Evolutionary conservation across 2,888 invertebrate genomes (phyloP).

Genomic region (Pachydiplax longipennis): DNA sequence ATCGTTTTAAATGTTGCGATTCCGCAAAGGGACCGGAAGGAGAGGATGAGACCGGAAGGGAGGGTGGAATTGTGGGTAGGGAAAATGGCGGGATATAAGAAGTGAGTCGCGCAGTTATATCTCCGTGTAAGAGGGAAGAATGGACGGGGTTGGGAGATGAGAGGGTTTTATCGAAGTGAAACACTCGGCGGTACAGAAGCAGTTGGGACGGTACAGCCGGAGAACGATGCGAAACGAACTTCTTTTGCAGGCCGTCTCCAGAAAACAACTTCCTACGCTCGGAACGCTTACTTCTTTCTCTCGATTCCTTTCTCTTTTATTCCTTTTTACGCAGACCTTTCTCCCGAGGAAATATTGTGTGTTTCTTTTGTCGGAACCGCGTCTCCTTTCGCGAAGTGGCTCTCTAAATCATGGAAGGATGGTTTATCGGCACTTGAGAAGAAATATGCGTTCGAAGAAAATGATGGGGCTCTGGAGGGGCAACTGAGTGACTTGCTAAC

Average conservation of each 20-base stretch:
- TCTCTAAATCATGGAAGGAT: background rate
- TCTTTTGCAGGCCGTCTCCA: background rate
- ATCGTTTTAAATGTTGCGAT: too few species aligned
- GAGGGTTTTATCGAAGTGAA: constrained; percentile 15
- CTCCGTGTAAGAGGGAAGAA: background rate
- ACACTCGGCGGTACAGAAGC: background rate
- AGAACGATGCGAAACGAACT: background rate
- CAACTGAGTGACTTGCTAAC: too few species aligned
- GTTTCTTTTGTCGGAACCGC: too few species aligned
- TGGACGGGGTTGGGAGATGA: background rate
- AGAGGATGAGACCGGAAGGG: background rate
- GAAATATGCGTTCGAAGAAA: background rate
- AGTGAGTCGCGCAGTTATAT: background rate
- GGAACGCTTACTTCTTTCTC: background rate
- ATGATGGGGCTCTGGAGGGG: background rate
- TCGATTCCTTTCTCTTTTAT: background rate
- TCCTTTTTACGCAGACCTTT: background rate
- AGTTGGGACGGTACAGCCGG: background rate
- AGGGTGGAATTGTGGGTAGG: background rate
- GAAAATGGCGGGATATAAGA: background rate
- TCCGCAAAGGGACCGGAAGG: background rate
- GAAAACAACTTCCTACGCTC: background rate
- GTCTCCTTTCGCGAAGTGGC: too few species aligned
- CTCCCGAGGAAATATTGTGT: background rate
- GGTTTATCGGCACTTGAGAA: background rate